phyloP scores from a whole-genome alignment of 2,113 vertebrate species.

The Myotis lucifugus region DNA sequence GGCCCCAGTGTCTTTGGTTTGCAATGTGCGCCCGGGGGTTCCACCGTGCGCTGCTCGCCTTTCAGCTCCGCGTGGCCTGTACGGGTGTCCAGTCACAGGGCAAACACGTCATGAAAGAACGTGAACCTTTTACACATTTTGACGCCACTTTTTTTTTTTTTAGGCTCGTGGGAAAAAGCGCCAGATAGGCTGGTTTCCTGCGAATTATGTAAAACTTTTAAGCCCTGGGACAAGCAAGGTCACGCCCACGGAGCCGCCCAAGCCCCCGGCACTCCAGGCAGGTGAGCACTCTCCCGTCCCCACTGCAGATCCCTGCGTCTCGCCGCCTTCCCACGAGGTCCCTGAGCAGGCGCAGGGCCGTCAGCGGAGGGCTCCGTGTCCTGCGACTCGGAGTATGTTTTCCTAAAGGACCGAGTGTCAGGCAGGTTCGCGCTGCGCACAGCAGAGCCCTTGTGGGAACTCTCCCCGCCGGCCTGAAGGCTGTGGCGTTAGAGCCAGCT shows the following conservation, averaged over 20 bases:
- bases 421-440: not conserved
- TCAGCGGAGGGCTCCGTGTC: not conserved
- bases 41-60: not conserved
- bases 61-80: rapidly evolving
- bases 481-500: not conserved
- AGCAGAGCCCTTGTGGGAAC: constrained; percentile 45
- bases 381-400: not conserved
- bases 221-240: constrained; percentile 98
- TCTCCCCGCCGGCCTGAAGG: not conserved
- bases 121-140: not conserved
- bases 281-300: constrained; percentile 77
- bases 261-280: constrained; percentile 87
- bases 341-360: too few relatives aligned
- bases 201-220: constrained; percentile 98
- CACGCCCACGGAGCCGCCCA: constrained; percentile 95
- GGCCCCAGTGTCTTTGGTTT: rapidly evolving
- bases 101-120: not conserved
- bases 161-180: constrained; percentile 98
- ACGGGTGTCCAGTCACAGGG: not conserved
- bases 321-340: too few relatives aligned
- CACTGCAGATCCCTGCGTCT: not conserved
- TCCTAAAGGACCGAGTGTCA: not conserved
- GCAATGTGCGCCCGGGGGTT: not conserved
- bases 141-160: constrained; percentile 29
- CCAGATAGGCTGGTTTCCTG: constrained; percentile 99